Evolutionary conservation across 1,140 invertebrate genomes (phyloP), one percentile per base, ranked within the genome.

Genomic region (Pissodes strobi): DNA sequence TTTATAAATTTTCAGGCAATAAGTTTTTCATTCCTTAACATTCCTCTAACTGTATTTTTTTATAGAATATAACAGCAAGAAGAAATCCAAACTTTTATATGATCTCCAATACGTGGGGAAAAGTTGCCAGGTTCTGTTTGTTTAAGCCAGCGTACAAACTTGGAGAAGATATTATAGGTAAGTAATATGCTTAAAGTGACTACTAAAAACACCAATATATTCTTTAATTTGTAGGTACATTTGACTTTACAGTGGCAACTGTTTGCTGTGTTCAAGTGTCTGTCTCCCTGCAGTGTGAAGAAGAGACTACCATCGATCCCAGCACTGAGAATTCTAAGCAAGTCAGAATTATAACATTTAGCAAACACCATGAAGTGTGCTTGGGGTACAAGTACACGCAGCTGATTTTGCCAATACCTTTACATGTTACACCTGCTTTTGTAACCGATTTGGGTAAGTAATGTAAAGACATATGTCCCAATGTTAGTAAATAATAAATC

Each of bases 91-190:
- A 94, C 79, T 95, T 92, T 76, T 98, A 95, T 76, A 95, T 96
- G 79, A 94, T 98, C 60, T 96, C 94, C 6, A 97, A 97, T 77
- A 86, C 86, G 18, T 86, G 88, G 69, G 95, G 95, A 10, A 91
- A 91, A 80, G 94, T 99, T 0, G 95, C 93, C 0, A 85, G 91
- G 57, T 97, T 98, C 76, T 95, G 93, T 76, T 78, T 98, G 21
- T 96, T 97, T 69, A 98, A 98, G 81, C 90, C 92, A 68, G 90
- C 91, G 0, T 98, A 95, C 76, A 94, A 95, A 80, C 80, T 98
- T 2, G 96, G 96, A 8, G 96, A 99, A 81, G 96, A 99, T 74
- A 96, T 99, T 76, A 90, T 97, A 57, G 63, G 59, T 61, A 61
- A n/a, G n/a, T n/a, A n/a, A n/a, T n/a, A n/a, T n/a, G n/a, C n/a